phyloP scores from a whole-genome alignment of 2,797 vertebrate species.

The Xerus rutilus region DNA sequence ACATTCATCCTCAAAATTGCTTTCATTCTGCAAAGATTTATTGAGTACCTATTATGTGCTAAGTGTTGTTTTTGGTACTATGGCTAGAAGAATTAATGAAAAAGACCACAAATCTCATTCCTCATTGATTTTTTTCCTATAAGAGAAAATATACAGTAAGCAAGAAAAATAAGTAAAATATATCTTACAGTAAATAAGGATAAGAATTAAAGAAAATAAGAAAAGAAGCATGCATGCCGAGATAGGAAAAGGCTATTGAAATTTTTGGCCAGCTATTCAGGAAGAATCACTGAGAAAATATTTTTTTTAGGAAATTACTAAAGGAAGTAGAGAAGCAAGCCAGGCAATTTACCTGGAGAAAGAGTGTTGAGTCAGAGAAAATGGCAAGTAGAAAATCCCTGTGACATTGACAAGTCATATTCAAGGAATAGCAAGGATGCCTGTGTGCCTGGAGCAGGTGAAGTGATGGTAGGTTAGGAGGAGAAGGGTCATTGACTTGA shows the following conservation, averaged over 20 bases:
- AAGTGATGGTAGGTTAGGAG: not conserved
- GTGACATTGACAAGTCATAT: rapidly evolving
- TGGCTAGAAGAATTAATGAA: not conserved
- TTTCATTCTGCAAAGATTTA: not conserved
- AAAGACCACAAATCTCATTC: not conserved
- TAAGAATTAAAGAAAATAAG: not conserved
- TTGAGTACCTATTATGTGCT: not conserved
- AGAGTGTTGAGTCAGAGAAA: not conserved
- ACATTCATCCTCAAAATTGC: not conserved
- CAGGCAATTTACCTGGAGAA: not conserved
- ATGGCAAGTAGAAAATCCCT: not conserved
- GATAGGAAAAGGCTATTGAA: not conserved
- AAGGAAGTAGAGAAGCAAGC: not conserved
- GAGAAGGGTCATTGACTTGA: not conserved
- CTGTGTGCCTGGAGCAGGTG: not conserved
- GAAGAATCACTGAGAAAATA: not conserved
- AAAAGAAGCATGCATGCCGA: not conserved
- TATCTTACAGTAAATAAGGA: not conserved
- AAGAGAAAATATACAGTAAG: not conserved
- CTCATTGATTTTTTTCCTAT: not conserved
- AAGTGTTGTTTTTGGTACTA: not conserved
- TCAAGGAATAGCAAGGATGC: not conserved
- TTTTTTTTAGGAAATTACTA: not conserved
- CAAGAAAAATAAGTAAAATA: not conserved
- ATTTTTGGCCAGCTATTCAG: not conserved